These are phyloP conservation scores for Athalia circularis DNA, from an alignment of 2,888 invertebrate species.

Conservation along the genomic window DNA sequence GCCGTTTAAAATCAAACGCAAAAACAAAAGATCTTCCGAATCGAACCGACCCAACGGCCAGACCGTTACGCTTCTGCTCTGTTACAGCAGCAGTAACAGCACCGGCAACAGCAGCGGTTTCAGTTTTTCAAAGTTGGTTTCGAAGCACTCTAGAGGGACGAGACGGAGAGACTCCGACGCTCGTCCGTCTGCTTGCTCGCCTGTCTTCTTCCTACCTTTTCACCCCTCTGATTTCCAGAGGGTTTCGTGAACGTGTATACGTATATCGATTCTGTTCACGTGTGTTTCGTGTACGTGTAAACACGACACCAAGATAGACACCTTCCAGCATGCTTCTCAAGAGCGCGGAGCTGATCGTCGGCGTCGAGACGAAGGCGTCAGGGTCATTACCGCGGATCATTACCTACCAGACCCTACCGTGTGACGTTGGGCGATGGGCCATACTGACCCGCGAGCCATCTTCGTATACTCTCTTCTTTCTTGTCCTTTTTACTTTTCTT, in stretches of 20 bases:
- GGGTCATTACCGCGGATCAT: constrained; percentile 73
- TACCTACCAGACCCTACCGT: constrained; percentile 72
- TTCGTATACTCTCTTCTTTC: constrained; percentile 14
- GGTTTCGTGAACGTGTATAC: too few species aligned
- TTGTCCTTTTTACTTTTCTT: background rate
- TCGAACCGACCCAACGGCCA: constrained; percentile 47
- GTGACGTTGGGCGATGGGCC: constrained; percentile 63
- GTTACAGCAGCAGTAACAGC: too few species aligned
- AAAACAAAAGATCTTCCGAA: constrained; percentile 63
- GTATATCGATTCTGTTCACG: too few species aligned
- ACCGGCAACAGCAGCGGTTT: too few species aligned
- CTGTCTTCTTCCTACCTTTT: too few species aligned
- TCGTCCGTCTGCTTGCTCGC: too few species aligned
- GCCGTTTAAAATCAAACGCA: constrained; percentile 68
- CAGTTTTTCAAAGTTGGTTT: too few species aligned
- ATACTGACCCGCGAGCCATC: constrained; percentile 46
- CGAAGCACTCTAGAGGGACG: too few species aligned
- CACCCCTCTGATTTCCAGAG: too few species aligned
- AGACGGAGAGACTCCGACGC: too few species aligned
- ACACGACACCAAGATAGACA: background rate
- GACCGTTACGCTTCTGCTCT: background rate
- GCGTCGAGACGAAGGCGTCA: constrained; percentile 65
- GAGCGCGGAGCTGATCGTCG: constrained; percentile 49
- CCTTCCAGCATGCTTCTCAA: background rate
- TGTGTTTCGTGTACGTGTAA: background rate